Percentiles rank a stretch among this genome's conserved stretches.
phyloP scores from a whole-genome alignment of 2,888 invertebrate species.

The Nomada ruficornis region DNA sequence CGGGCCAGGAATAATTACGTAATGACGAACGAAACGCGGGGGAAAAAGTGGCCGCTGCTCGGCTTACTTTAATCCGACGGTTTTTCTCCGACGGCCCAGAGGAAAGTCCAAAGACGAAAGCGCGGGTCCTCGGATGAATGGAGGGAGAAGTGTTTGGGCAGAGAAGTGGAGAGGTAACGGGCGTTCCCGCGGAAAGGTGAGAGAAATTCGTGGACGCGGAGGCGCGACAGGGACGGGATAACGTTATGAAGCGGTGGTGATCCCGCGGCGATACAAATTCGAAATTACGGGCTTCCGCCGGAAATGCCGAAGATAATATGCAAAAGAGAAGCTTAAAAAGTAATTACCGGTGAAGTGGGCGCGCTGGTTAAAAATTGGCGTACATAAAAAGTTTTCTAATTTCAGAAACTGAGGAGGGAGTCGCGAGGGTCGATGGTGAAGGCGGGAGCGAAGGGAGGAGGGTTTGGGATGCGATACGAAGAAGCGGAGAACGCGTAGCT shows the following conservation, averaged over 20 bases:
- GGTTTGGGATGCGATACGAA: slow-evolving; percentile 14
- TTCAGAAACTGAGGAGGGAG: slow-evolving; percentile 77
- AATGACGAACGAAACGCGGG: slow-evolving; percentile 60
- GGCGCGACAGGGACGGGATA: slow-evolving; percentile 24
- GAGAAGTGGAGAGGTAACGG: background rate
- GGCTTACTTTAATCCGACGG: slow-evolving; percentile 42
- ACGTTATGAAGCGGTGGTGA: slow-evolving; percentile 49
- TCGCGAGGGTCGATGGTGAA: slow-evolving; percentile 23
- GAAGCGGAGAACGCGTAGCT: slow-evolving; percentile 57
- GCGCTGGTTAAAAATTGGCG: slow-evolving; percentile 83
- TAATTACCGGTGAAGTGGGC: slow-evolving; percentile 82
- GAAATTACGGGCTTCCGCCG: slow-evolving; percentile 66
- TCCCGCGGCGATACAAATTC: slow-evolving; percentile 71
- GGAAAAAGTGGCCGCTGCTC: slow-evolving; percentile 29
- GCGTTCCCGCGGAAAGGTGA: background rate
- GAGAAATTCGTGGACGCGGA: slow-evolving; percentile 26
- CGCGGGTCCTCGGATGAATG: background rate
- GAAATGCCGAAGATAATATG: slow-evolving; percentile 78
- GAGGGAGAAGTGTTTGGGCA: background rate
- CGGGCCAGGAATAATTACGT: slow-evolving; percentile 71
- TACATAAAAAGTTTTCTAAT: slow-evolving; percentile 84
- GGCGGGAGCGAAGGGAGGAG: slow-evolving; percentile 37
- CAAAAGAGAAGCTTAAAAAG: slow-evolving; percentile 83
- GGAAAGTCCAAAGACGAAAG: background rate
- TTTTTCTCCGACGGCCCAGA: slow-evolving; percentile 16